A percentile compares a stretch with the other conserved stretches of the same genome.
These are phyloP conservation scores for Nephrotoma guestfalica DNA, from an alignment of 2,888 invertebrate species.

Conservation along the genomic window DNA sequence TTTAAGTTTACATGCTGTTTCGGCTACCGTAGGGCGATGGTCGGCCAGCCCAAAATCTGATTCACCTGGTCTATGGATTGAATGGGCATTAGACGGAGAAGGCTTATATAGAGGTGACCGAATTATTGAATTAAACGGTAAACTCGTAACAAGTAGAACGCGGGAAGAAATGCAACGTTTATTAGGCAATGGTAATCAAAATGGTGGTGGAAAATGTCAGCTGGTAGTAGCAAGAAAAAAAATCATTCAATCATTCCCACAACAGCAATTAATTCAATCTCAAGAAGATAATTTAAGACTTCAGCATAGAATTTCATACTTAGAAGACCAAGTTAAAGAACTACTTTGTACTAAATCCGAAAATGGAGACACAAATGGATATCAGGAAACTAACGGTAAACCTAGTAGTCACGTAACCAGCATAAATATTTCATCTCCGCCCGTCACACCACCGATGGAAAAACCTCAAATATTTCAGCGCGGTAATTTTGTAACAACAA, in stretches of 20 bases:
- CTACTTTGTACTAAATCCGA: slow-evolving; percentile 30
- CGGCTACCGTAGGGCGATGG: slow-evolving; percentile 55
- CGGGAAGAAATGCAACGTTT: slow-evolving; percentile 58
- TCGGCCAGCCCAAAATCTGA: slow-evolving; percentile 54
- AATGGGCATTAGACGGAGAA: slow-evolving; percentile 70
- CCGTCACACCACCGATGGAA: slow-evolving; percentile 34
- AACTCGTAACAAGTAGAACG: slow-evolving; percentile 49
- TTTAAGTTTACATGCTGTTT: slow-evolving; percentile 47
- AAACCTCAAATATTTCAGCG: slow-evolving; percentile 59
- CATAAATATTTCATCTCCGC: slow-evolving; percentile 52
- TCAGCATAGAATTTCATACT: slow-evolving; percentile 75
- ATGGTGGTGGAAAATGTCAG: slow-evolving; percentile 24
- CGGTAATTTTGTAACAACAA: slow-evolving; percentile 62
- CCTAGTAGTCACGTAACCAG: slow-evolving; percentile 44
- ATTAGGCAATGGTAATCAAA: slow-evolving; percentile 28
- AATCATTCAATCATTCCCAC: slow-evolving; percentile 18
- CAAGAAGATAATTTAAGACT: slow-evolving; percentile 69
- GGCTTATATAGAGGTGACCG: slow-evolving; percentile 59
- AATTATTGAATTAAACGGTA: slow-evolving; percentile 69
- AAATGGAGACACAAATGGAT: not conserved
- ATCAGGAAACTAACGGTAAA: slow-evolving; percentile 3
- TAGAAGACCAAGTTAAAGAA: slow-evolving; percentile 71
- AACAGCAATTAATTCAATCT: slow-evolving; percentile 29
- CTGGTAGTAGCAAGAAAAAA: slow-evolving; percentile 28
- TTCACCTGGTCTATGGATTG: slow-evolving; percentile 52